phyloP scores from a whole-genome alignment of 1,140 invertebrate species.

The Ostrea edulis region DNA sequence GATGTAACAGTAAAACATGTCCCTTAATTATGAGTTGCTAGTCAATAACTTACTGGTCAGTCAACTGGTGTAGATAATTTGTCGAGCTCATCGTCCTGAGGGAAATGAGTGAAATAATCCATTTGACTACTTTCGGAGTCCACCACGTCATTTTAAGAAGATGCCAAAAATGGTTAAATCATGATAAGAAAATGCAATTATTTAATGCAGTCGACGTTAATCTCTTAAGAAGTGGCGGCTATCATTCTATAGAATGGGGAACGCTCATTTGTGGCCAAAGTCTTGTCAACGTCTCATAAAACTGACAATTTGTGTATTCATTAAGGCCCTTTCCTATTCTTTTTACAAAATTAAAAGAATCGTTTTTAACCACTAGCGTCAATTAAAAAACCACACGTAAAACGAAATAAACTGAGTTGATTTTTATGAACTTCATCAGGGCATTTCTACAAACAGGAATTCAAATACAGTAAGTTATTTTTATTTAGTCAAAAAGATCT shows the following conservation, averaged over 20 bases:
- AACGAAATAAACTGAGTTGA: not conserved
- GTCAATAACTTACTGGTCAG: too few species aligned
- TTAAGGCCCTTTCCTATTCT: not conserved
- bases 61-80: not conserved
- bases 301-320: constrained; percentile 15
- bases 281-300: constrained; percentile 21
- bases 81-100: not conserved
- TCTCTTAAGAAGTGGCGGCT: not conserved
- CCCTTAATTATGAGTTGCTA: too few species aligned
- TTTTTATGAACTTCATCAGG: not conserved
- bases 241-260: not conserved
- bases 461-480: too few species aligned
- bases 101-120: not conserved
- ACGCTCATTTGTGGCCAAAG: constrained; percentile 7
- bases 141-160: too few species aligned
- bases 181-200: not conserved
- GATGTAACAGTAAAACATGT: too few species aligned
- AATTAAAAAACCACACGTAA: not conserved
- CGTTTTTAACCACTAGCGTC: not conserved
- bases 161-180: not conserved
- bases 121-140: not conserved
- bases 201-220: not conserved
- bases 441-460: too few species aligned
- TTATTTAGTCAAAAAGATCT: too few species aligned
- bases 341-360: not conserved